A percentile compares a stretch with the other conserved stretches of the same genome.
These are phyloP conservation scores for Poicephalus meyeri DNA, from an alignment of 2,113 vertebrate species.

Conservation along the genomic window DNA sequence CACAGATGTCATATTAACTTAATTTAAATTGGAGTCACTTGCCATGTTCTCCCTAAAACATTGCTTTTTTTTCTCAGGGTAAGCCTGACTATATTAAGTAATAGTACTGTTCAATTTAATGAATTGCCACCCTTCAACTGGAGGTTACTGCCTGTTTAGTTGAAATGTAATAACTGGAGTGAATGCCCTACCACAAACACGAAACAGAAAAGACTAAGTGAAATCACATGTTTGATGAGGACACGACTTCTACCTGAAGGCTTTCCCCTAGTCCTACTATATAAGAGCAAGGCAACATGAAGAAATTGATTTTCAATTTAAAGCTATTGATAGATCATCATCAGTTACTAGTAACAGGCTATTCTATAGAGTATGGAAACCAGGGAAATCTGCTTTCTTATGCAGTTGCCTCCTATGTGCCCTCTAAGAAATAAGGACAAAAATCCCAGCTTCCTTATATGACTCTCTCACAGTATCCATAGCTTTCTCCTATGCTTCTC, in stretches of 20 bases:
- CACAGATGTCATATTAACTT: not conserved
- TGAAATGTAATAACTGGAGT: not conserved
- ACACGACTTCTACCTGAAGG: not conserved
- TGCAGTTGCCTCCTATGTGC: rapidly evolving
- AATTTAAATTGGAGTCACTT: not conserved
- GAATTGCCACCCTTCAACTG: not conserved
- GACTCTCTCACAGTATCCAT: not conserved
- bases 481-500: not conserved
- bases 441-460: not conserved
- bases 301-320: not conserved
- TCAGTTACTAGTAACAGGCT: not conserved
- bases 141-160: not conserved
- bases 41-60: not conserved
- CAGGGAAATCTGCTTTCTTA: not conserved
- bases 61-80: not conserved
- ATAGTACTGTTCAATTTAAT: not conserved
- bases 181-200: not conserved
- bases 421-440: not conserved
- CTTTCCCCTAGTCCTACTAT: not conserved
- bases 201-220: not conserved
- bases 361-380: not conserved
- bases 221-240: not conserved
- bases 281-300: not conserved
- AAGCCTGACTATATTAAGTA: not conserved
- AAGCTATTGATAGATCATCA: not conserved